Conservation (phyloP, 2,113 vertebrate genomes). For the Pluvialis apricaria region DNA sequence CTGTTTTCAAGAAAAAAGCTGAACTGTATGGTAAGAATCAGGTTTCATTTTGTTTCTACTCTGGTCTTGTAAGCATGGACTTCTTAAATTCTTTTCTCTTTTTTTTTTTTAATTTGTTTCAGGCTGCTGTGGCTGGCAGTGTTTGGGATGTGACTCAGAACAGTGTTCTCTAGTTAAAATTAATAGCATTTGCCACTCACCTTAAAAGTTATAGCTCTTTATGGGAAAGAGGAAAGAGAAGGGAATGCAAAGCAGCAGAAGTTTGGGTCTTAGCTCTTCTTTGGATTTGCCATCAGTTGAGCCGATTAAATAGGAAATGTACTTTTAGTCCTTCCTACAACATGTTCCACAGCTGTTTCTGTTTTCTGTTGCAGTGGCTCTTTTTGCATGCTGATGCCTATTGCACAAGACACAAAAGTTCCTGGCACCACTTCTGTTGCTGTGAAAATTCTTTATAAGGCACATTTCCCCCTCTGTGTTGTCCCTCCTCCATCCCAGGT, state of each 20-base stretch:
- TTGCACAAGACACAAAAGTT: not conserved
- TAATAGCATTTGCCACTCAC: not conserved
- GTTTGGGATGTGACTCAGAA: not conserved
- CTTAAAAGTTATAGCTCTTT: not conserved
- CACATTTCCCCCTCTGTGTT: rapidly evolving
- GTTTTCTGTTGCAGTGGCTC: not conserved
- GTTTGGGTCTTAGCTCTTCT: not conserved
- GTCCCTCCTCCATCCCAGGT: not conserved
- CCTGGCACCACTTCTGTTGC: not conserved
- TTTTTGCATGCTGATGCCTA: not conserved
- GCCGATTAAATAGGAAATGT: not conserved
- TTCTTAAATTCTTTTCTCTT: not conserved
- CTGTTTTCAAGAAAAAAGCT: not conserved
- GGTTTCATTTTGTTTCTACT: not conserved
- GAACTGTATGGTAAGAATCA: not conserved
- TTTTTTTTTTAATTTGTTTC: not conserved
- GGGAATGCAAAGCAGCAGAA: not conserved
- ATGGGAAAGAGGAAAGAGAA: not conserved
- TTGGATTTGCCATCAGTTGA: not conserved
- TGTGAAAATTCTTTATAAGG: not conserved
- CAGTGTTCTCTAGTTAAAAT: not conserved
- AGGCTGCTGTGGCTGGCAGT: not conserved
- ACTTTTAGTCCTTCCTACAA: not conserved
- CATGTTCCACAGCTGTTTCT: not conserved
- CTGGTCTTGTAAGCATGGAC: not conserved